Percentiles rank a stretch among this genome's conserved stretches.
Conservation (phyloP, 1,140 invertebrate species). For the Drosophila triauraria region DNA sequence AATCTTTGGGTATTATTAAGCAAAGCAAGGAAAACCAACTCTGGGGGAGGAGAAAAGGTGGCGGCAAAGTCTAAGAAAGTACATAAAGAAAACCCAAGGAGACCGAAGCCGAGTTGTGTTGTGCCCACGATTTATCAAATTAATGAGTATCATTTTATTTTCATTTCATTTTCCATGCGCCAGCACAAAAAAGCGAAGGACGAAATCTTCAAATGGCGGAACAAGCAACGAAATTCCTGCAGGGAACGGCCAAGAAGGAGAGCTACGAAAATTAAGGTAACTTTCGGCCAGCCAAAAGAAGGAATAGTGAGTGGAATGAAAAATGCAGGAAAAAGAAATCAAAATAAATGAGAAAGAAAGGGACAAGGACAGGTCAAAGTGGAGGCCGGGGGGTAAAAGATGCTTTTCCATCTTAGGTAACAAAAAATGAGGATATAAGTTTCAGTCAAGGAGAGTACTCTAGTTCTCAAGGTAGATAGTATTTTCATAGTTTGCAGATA, state of each 20-base stretch:
- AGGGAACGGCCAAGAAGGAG: conserved; percentile 21
- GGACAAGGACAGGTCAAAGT: conserved; percentile 61
- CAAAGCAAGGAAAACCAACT: conserved; percentile 29
- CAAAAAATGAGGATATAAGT: conserved; percentile 11
- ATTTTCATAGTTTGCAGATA: not conserved
- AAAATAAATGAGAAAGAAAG: conserved; percentile 55
- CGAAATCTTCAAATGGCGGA: conserved; percentile 36
- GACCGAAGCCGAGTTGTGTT: conserved; percentile 44
- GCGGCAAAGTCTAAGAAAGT: conserved; percentile 25
- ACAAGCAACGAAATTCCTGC: conserved; percentile 40
- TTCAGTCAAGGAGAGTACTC: conserved; percentile 3
- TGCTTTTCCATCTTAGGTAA: conserved; percentile 8
- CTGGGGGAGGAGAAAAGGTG: not conserved
- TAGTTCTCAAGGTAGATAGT: not conserved
- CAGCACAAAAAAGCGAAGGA: conserved; percentile 49
- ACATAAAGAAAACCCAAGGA: conserved; percentile 47
- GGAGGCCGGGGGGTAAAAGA: conserved; percentile 19
- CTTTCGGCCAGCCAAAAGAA: conserved; percentile 27
- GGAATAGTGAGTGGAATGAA: conserved; percentile 4
- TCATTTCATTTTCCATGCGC: conserved; percentile 82
- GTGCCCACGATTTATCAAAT: conserved; percentile 81
- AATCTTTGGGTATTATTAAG: conserved; percentile 57
- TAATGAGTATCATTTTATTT: conserved; percentile 84
- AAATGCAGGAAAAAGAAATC: conserved; percentile 49
- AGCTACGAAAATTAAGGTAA: conserved; percentile 67